phyloP scores from a whole-genome alignment of 64 coral and sea anemone species.

The Dendrophyllia cribrosa region DNA sequence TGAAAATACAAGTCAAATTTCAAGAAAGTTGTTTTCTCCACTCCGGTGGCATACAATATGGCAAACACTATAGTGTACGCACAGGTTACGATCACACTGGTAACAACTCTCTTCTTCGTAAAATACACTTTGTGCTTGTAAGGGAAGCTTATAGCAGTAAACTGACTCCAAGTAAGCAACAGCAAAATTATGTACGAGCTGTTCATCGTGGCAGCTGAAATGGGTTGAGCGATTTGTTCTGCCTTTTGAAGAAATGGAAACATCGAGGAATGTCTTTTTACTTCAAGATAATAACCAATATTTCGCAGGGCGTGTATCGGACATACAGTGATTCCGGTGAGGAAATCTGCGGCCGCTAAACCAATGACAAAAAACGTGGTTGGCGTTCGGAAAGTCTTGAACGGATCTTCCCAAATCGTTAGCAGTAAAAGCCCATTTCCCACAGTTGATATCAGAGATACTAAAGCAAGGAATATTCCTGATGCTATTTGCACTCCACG shows the following conservation, averaged over 20 bases:
- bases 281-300: neutral
- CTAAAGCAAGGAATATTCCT: neutral
- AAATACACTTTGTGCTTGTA: conserved; percentile 19
- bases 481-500: neutral
- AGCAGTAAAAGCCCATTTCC: conserved; percentile 46
- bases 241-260: neutral
- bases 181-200: conserved; percentile 37
- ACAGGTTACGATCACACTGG: conserved; percentile 20
- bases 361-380: conserved; percentile 25
- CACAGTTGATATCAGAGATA: neutral
- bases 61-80: neutral
- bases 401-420: conserved; percentile 53
- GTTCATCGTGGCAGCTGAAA: conserved; percentile 25
- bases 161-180: conserved; percentile 36
- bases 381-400: conserved; percentile 27
- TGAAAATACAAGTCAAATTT: conserved; percentile 32
- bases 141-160: conserved; percentile 25
- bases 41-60: neutral
- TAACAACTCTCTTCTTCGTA: neutral
- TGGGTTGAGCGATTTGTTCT: neutral
- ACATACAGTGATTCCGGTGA: conserved; percentile 13
- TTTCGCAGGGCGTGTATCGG: neutral
- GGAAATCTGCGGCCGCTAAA: conserved; percentile 35
- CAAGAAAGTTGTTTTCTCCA: neutral
- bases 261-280: neutral